Evolutionary conservation across 2,888 invertebrate species (phyloP), one percentile per base, ranked within the genome.

Genomic region (Mesorhabditis spiculigera): DNA sequence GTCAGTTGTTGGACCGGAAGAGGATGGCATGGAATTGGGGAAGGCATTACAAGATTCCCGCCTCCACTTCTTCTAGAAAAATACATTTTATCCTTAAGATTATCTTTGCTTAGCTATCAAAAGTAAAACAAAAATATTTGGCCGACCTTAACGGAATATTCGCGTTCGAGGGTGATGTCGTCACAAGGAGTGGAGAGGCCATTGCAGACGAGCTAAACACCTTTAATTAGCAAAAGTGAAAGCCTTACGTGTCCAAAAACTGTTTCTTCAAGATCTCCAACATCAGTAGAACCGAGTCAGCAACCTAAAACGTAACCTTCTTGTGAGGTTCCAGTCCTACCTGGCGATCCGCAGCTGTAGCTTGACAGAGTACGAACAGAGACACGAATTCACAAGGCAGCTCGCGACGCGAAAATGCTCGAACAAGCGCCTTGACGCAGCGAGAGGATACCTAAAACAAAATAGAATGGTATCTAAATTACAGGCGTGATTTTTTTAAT

Each of bases 351-450:
- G 43, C 16, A 58, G 41, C 67, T 4, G 4, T 28, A 4, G 6
- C 41, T 8, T 98, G 90, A 0, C 97, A 95, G 58, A 97, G 93
- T 87, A 95, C 97, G 86, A 99, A 93, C 82, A 98, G 93, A 3
- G 96, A 82, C 86, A 88, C 67, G 70, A 82, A 81, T 87, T 95
- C 95, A 87, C 95, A 95, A 4, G 95, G 95, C 88, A 95, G 95
- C 88, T 95, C 95, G 85, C 94, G 93, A 87, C 75, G 72, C 5
- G 95, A 95, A 88, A 98, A 98, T 81, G 98, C 93, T 5, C 95
- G 93, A 4, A 95, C 94, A 68, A 98, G 89, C 4, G 96, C 95
- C 86, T 93, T 90, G 87, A 98, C 98, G 86, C 97, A 97, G 3
- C 94, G 93, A 87, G 96, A 95, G 3, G 96, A 95, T 61, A 96